Evolutionary conservation across 1,140 invertebrate genomes (phyloP).

Genomic region (Melanaphis sacchari): DNA sequence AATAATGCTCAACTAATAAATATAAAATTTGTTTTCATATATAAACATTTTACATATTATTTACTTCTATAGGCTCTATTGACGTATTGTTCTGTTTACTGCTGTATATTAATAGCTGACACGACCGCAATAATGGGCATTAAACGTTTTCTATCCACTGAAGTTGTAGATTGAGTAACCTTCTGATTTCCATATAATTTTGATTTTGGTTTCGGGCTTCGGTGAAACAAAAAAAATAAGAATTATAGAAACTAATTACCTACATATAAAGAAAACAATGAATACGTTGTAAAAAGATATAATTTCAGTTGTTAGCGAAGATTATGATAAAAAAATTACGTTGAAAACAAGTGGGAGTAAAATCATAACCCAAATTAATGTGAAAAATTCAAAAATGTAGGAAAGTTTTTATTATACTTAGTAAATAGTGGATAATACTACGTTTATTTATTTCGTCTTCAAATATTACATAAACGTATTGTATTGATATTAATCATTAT

Average conservation of each 20-base stretch:
- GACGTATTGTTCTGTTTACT: neutral
- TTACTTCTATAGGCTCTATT: neutral
- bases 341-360: neutral
- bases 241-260: neutral
- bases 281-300: neutral
- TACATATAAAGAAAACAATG: neutral
- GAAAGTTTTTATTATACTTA: neutral
- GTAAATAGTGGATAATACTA: neutral
- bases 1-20: neutral
- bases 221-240: neutral
- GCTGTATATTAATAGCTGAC: neutral
- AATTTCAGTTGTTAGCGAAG: neutral
- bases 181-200: neutral
- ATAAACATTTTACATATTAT: slow-evolving; percentile 1
- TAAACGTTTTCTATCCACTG: neutral
- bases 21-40: neutral
- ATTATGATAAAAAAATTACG: neutral
- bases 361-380: neutral
- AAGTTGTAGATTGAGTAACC: neutral
- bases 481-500: neutral
- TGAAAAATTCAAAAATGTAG: neutral
- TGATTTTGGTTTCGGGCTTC: neutral
- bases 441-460: neutral
- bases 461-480: neutral
- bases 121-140: neutral